Percentiles rank a stretch among this genome's conserved stretches.
Evolutionary conservation across 2,888 invertebrate species (phyloP).

Genomic region (Drosophila infuscata): DNA sequence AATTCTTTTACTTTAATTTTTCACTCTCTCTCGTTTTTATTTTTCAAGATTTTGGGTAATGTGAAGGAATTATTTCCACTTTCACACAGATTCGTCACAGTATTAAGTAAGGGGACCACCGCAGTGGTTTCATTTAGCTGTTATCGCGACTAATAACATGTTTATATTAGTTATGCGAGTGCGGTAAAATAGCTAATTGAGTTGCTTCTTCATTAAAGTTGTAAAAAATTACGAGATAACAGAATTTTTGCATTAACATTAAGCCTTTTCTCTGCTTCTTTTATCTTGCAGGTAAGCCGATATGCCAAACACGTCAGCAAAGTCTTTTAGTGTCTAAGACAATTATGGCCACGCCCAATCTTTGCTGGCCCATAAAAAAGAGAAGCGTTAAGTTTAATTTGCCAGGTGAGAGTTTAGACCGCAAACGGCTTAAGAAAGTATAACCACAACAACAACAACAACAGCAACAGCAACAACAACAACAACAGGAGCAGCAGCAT

Average conservation of each 20-base stretch:
- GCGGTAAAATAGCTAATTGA: constrained; percentile 40
- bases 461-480: constrained; percentile 11
- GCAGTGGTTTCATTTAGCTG: constrained; percentile 22
- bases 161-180: constrained; percentile 13
- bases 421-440: constrained; percentile 19
- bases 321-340: constrained; percentile 50
- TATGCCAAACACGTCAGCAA: constrained; percentile 14
- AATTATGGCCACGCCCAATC: constrained; percentile 65
- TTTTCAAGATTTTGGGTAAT: neutral
- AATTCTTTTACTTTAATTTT: constrained; percentile 27
- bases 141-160: constrained; percentile 9
- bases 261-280: constrained; percentile 26
- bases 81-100: constrained; percentile 57
- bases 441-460: constrained; percentile 11
- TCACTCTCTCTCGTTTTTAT: constrained; percentile 21
- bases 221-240: constrained; percentile 9
- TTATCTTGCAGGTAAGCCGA: constrained; percentile 52
- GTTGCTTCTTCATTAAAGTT: constrained; percentile 13
- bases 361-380: constrained; percentile 49
- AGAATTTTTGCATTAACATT: constrained; percentile 40
- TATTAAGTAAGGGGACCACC: constrained; percentile 15
- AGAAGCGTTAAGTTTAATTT: constrained; percentile 54
- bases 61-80: constrained; percentile 54
- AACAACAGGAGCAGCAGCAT: constrained; percentile 15
- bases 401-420: constrained; percentile 57